Percentiles rank a stretch among this genome's conserved stretches.
Conservation (phyloP, 2,113 vertebrate species). For the Pelecanoides urinatrix region DNA sequence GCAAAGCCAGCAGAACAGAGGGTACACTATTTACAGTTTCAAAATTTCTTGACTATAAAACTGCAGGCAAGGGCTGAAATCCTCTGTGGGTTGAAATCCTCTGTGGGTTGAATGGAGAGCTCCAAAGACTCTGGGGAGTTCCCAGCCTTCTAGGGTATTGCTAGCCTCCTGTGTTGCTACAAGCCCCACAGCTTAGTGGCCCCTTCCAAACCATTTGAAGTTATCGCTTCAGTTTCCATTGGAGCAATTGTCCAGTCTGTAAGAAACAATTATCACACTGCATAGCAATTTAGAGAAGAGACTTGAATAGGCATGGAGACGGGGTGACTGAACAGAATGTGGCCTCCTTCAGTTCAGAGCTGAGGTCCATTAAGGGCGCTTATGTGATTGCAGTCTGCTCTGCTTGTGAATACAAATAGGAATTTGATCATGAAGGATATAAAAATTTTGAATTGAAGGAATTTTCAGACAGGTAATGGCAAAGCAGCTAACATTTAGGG, state of each 20-base stretch:
- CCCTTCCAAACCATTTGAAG: neutral
- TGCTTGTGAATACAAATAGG: neutral
- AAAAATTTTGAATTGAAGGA: neutral
- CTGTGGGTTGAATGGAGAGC: neutral
- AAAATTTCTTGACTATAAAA: neutral
- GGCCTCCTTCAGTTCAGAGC: neutral
- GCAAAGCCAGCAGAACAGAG: neutral
- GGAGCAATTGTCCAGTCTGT: neutral
- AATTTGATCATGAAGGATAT: neutral
- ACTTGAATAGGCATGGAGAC: neutral
- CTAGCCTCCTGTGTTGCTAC: neutral
- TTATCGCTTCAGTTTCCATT: neutral
- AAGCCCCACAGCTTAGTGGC: fast-evolving
- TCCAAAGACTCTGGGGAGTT: neutral
- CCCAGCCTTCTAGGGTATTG: neutral
- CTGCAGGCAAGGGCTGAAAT: neutral
- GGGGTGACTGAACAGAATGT: neutral
- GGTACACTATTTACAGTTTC: neutral
- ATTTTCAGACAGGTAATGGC: neutral
- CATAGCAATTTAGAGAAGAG: neutral
- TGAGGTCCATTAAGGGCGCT: neutral
- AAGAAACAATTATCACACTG: neutral
- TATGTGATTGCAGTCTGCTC: neutral
- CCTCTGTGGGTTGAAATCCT: no score
- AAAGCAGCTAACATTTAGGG: neutral